Percentiles rank a stretch among this genome's conserved stretches.
phyloP scores from a whole-genome alignment of 2,888 invertebrate genomes.

The Caenorhabditis virilis region DNA sequence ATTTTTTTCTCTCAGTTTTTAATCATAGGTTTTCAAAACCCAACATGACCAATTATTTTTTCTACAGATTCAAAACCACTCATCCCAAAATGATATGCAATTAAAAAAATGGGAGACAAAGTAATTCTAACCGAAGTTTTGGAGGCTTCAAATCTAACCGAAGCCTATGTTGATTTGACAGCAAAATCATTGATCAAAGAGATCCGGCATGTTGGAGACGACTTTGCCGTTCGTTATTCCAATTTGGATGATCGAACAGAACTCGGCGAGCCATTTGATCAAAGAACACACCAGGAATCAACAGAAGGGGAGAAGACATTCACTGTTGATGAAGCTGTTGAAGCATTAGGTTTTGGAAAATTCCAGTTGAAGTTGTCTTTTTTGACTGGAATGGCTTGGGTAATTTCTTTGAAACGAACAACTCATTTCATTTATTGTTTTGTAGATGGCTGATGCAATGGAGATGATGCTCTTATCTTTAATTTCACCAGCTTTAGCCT shows the following conservation, averaged over 20 bases:
- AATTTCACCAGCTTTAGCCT: slow-evolving; percentile 88
- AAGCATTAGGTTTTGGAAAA: slow-evolving; percentile 72
- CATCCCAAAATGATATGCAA: neutral
- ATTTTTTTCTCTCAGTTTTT: neutral
- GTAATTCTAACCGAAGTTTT: slow-evolving; percentile 66
- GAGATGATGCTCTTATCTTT: slow-evolving; percentile 96
- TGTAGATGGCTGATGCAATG: slow-evolving; percentile 98
- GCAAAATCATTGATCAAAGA: slow-evolving; percentile 61
- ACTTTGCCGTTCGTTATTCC: slow-evolving; percentile 49
- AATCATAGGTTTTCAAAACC: neutral
- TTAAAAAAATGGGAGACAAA: slow-evolving; percentile 61
- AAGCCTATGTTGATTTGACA: slow-evolving; percentile 64
- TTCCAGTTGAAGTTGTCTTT: slow-evolving; percentile 72
- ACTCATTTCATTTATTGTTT: slow-evolving; percentile 67
- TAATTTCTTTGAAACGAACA: slow-evolving; percentile 43
- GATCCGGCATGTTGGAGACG: slow-evolving; percentile 55
- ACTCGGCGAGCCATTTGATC: slow-evolving; percentile 36
- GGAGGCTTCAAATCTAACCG: slow-evolving; percentile 67
- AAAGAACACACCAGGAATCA: slow-evolving; percentile 16
- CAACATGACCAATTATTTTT: neutral
- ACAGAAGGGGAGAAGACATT: slow-evolving; percentile 49
- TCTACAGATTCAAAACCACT: neutral
- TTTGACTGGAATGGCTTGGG: slow-evolving; percentile 72
- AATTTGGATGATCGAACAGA: slow-evolving; percentile 46
- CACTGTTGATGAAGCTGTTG: slow-evolving; percentile 72